A percentile compares a stretch with the other conserved stretches of the same genome.
Evolutionary conservation across 2,113 vertebrate genomes (phyloP).

Genomic region (Vulpes ferrilata): DNA sequence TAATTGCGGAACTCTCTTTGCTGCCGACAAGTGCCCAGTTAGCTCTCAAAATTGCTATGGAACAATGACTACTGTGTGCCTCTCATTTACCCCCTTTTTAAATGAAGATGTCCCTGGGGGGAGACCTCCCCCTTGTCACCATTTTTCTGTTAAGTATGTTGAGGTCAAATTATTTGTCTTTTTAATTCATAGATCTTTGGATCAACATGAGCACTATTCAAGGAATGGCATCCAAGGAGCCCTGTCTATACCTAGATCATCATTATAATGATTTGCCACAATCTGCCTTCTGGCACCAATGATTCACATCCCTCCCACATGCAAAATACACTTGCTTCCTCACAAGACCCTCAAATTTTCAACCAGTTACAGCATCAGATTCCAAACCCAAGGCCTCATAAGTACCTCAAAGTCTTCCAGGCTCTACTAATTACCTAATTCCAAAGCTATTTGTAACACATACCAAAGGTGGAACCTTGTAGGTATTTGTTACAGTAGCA

Average conservation of each 20-base stretch:
- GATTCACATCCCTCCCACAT: neutral
- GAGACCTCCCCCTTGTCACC: neutral
- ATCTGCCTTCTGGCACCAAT: neutral
- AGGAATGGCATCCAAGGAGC: neutral
- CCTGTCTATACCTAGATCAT: neutral
- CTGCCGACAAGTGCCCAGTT: neutral
- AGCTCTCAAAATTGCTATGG: neutral
- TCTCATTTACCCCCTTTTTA: neutral
- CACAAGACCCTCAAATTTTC: neutral
- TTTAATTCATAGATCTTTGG: neutral
- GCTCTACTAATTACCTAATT: neutral
- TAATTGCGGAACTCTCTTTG: neutral
- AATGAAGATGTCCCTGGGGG: neutral
- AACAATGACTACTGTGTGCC: neutral
- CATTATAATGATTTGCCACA: neutral
- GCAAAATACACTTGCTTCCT: neutral
- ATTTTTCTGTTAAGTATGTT: neutral
- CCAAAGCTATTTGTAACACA: neutral
- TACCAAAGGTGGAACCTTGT: neutral
- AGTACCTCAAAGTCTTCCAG: neutral
- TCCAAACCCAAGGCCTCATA: neutral
- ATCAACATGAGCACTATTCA: neutral
- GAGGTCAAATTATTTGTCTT: constrained; percentile 3
- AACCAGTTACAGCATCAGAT: neutral
- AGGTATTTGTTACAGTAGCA: neutral